A percentile compares a stretch with the other conserved stretches of the same genome.
phyloP scores from a whole-genome alignment of 1,140 invertebrate genomes.

The Tetramorium alpestre region DNA sequence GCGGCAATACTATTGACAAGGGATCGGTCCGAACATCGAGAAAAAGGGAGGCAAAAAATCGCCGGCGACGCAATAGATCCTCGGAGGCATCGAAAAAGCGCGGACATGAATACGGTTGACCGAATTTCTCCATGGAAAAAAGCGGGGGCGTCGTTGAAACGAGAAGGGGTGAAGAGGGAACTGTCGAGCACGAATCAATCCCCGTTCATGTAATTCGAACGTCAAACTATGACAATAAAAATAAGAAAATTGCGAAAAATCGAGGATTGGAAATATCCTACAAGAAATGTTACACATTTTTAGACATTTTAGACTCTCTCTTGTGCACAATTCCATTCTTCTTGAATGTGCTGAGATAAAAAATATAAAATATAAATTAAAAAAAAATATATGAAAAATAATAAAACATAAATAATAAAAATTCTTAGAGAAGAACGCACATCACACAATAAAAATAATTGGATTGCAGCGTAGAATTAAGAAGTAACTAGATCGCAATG shows the following conservation, averaged over 20 bases:
- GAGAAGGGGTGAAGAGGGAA: conserved; percentile 11
- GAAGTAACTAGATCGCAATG: conserved; percentile 4
- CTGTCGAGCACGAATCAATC: conserved; percentile 46
- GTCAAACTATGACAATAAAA: conserved; percentile 20
- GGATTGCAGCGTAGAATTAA: background rate
- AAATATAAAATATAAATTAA: background rate
- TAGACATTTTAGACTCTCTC: background rate
- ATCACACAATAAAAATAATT: background rate
- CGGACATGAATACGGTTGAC: conserved; percentile 56
- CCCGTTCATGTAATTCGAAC: conserved; percentile 28
- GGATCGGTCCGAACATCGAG: conserved; percentile 66
- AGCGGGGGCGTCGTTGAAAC: conserved; percentile 33
- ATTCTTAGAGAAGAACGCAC: background rate
- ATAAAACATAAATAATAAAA: background rate
- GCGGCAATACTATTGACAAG: conserved; percentile 74
- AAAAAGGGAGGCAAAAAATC: conserved; percentile 64
- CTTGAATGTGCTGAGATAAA: background rate
- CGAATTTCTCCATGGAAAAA: conserved; percentile 47
- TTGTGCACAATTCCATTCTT: background rate
- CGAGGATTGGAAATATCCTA: background rate
- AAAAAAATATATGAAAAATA: background rate
- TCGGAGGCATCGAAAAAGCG: conserved; percentile 62
- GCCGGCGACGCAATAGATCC: conserved; percentile 56
- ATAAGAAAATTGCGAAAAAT: background rate
- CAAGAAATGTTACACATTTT: background rate